phyloP scores from a whole-genome alignment of 53 echinoderm and acorn worm species.

The Henricia sp. region DNA sequence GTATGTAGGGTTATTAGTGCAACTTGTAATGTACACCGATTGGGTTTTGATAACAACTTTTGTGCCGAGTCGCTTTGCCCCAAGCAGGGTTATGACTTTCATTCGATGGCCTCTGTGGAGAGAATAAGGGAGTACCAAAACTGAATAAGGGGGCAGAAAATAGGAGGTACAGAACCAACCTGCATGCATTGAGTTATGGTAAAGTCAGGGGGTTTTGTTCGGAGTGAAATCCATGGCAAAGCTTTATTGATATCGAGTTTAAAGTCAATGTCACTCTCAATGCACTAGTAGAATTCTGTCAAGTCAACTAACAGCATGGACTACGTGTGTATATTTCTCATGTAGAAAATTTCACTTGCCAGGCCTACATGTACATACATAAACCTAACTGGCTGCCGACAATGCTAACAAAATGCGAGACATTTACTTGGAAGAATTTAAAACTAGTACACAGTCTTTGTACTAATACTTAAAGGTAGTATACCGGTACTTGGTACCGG shows the following conservation, averaged over 20 bases:
- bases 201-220: conserved; percentile 38
- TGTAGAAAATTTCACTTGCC: too few relatives aligned
- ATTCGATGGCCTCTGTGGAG: conserved; percentile 8
- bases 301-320: background rate
- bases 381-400: too few relatives aligned
- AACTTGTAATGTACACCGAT: conserved; percentile 24
- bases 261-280: conserved; percentile 37
- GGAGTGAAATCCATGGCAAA: background rate
- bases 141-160: conserved; percentile 30
- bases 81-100: conserved; percentile 59
- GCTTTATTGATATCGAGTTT: background rate
- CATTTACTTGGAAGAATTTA: too few relatives aligned
- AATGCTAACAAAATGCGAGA: too few relatives aligned
- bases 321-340: too few relatives aligned
- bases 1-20: conserved; percentile 2
- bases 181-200: background rate
- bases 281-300: background rate
- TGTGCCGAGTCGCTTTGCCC: conserved; percentile 15
- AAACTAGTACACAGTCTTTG: too few relatives aligned
- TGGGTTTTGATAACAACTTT: conserved; percentile 30
- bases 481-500: too few relatives aligned
- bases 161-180: conserved; percentile 38
- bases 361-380: too few relatives aligned
- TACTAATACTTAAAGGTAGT: too few relatives aligned
- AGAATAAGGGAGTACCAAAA: conserved; percentile 17